Conservation (phyloP, 1,140 invertebrate genomes). For the Neelides sp. region DNA sequence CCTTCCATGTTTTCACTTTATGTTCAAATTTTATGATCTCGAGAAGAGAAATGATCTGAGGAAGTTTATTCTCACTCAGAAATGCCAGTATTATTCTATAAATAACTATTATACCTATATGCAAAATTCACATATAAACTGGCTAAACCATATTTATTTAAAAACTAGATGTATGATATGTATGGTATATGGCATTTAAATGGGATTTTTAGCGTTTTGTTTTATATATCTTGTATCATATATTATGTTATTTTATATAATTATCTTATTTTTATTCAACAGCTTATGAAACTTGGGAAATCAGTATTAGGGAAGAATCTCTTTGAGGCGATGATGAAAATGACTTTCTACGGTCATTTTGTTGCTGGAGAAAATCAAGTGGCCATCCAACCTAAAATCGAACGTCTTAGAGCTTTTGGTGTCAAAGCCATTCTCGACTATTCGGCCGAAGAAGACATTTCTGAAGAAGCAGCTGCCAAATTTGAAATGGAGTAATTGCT, state of each 20-base stretch:
- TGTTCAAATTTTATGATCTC: too few species aligned
- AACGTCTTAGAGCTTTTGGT: constrained; percentile 78
- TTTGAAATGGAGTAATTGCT: constrained; percentile 86
- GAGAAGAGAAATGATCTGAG: too few species aligned
- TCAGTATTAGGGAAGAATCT: constrained; percentile 68
- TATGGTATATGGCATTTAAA: too few species aligned
- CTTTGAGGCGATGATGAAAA: constrained; percentile 79
- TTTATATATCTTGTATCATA: too few species aligned
- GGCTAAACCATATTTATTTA: too few species aligned
- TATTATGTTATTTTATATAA: constrained; percentile 19
- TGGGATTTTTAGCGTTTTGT: too few species aligned
- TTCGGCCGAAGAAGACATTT: constrained; percentile 92
- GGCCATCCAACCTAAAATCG: constrained; percentile 68
- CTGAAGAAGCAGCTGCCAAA: constrained; percentile 75
- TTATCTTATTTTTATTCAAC: constrained; percentile 38
- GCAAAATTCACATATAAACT: too few species aligned
- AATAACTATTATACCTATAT: too few species aligned
- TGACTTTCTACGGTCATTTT: constrained; percentile 97
- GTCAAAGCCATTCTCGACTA: constrained; percentile 98
- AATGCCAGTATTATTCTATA: too few species aligned
- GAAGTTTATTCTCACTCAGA: too few species aligned
- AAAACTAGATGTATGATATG: too few species aligned
- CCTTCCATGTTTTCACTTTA: too few species aligned
- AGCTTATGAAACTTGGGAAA: constrained; percentile 78
- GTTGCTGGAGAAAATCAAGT: constrained; percentile 87